A percentile compares a stretch with the other conserved stretches of the same genome.
Evolutionary conservation across 2,797 vertebrate genomes (phyloP).

Genomic region (Petrocephalus sullivani): DNA sequence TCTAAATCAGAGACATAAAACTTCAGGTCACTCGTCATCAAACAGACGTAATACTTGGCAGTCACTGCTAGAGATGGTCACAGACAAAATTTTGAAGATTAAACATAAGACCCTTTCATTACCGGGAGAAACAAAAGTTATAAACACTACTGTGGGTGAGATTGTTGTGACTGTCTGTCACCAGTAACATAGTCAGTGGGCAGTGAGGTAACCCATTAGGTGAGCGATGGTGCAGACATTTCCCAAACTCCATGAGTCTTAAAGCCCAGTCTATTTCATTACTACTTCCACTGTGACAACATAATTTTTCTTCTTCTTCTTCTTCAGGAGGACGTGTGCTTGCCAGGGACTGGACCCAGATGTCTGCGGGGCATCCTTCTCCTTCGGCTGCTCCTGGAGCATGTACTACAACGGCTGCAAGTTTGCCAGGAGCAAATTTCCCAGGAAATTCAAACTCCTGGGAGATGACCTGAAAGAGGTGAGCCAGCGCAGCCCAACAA

Average conservation of each 20-base stretch:
- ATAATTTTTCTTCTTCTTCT: background rate
- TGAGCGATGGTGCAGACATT: background rate
- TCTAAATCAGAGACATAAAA: background rate
- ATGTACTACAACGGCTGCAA: conserved; percentile 99
- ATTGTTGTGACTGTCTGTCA: background rate
- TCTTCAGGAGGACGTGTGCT: conserved; percentile 83
- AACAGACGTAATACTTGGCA: background rate
- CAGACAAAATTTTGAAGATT: background rate
- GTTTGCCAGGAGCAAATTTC: conserved; percentile 96
- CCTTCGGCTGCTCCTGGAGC: conserved; percentile 99
- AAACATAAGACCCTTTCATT: background rate
- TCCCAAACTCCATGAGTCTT: background rate
- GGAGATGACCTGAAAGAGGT: conserved; percentile 94
- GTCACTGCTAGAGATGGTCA: background rate
- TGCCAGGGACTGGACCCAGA: conserved; percentile 93
- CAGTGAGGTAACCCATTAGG: background rate
- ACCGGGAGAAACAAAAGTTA: background rate
- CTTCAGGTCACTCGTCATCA: background rate
- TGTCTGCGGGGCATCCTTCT: conserved; percentile 93
- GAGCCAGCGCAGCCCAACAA: conserved; percentile 29
- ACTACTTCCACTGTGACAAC: background rate
- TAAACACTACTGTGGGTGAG: background rate
- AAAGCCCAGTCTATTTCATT: background rate
- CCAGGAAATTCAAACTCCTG: conserved; percentile 93
- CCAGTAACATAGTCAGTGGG: background rate